Percentiles rank a stretch among this genome's conserved stretches.
Evolutionary conservation across 2,888 invertebrate genomes (phyloP).

Genomic region (Chesias legatella): DNA sequence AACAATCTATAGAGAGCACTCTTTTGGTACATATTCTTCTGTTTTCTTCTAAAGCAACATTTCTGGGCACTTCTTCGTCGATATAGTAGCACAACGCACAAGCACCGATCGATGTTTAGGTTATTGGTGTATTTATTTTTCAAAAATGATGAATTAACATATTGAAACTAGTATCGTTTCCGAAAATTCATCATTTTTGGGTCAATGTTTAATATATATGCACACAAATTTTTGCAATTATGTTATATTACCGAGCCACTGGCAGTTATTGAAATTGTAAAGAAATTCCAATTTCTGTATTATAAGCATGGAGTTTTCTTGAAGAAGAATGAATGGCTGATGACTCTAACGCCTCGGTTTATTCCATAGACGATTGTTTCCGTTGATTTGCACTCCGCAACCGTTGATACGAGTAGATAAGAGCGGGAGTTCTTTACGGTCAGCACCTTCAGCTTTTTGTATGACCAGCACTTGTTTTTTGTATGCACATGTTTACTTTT

Average conservation of each 20-base stretch:
- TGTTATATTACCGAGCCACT: conserved; percentile 38
- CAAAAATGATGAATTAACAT: conserved; percentile 51
- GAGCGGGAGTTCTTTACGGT: conserved; percentile 52
- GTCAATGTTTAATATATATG: conserved; percentile 33
- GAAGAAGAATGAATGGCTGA: conserved; percentile 64
- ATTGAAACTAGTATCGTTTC: conserved; percentile 3
- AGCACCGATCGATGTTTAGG: conserved; percentile 58
- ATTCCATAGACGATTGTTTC: conserved; percentile 53
- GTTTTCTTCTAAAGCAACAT: conserved; percentile 48
- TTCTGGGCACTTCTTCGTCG: conserved; percentile 60
- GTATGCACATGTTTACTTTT: conserved; percentile 46
- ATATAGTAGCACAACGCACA: conserved; percentile 55
- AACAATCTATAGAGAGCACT: conserved; percentile 59
- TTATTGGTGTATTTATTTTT: conserved; percentile 32
- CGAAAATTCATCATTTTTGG: conserved; percentile 53
- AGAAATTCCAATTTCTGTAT: conserved; percentile 72
- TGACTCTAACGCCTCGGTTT: conserved; percentile 71
- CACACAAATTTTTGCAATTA: conserved; percentile 28
- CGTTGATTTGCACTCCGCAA: conserved; percentile 59
- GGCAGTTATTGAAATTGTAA: conserved; percentile 46
- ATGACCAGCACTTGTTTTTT: conserved; percentile 71
- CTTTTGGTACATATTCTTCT: conserved; percentile 43
- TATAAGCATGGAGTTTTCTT: conserved; percentile 70
- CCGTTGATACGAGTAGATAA: conserved; percentile 50
- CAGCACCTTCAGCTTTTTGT: conserved; percentile 69